Evolutionary conservation across 2,888 invertebrate genomes (phyloP), one percentile per base, ranked within the genome.

Genomic region (Lepidochitona cinerea): DNA sequence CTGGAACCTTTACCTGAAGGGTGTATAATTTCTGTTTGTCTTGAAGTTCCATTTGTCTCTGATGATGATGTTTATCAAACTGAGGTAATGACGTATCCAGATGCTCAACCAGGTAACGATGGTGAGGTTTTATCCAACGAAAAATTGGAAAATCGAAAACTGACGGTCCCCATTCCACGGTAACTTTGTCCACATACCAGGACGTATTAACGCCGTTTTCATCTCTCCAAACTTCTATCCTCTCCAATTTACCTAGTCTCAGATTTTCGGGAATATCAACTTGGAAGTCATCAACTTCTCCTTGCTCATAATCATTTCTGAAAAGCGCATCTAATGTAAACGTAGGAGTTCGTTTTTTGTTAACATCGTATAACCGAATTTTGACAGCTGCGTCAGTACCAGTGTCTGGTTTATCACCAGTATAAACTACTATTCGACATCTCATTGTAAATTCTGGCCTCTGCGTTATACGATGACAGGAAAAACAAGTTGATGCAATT

Each of bases 371-470:
- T 2, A 92, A 78, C 23, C 85, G 80, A 2, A 91, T 81, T 75
- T 84, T 85, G 4, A 92, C 88, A 70, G 90, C 90, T 33, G 91
- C 90, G 74, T 91, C 91, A 0, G 90, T 90, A 1, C 89, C 90
- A 0, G 91, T 87, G 26, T 86, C 83, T 74, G 87, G 88, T 37
- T 86, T 84, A 79, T 92, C 91, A 0, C 92, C 91, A 0, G 92
- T 92, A n/a, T n/a, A n/a, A n/a, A n/a, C n/a, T n/a, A n/a, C n/a
- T n/a, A n/a, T n/a, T n/a, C n/a, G n/a, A n/a, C n/a, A n/a, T n/a
- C n/a, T n/a, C n/a, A n/a, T n/a, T n/a, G n/a, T n/a, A n/a, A n/a
- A n/a, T n/a, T n/a, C n/a, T n/a, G n/a, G n/a, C n/a, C n/a, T n/a
- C n/a, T n/a, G n/a, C n/a, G n/a, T n/a, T n/a, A n/a, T n/a, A n/a